phyloP scores from a whole-genome alignment of 2,113 vertebrate species.

The Sinocyclocheilus rhinocerous region DNA sequence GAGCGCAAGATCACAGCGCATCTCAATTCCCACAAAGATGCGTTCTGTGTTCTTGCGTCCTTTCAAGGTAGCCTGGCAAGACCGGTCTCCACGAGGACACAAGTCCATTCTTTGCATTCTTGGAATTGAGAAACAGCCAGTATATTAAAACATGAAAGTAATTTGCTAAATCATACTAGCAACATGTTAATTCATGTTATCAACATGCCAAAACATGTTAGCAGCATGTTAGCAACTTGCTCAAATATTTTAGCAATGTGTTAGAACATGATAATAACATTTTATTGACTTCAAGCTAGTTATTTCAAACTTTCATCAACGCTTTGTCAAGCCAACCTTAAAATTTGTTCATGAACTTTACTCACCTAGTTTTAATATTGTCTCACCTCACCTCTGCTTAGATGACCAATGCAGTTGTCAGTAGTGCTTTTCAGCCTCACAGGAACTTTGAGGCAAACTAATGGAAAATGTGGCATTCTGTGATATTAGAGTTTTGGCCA shows the following conservation, averaged over 20 bases:
- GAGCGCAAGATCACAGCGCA: no score
- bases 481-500: neutral
- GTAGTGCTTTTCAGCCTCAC: neutral
- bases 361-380: neutral
- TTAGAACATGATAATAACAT: no score
- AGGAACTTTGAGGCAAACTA: neutral
- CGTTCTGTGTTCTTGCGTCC: no score
- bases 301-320: neutral
- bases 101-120: no score
- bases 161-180: neutral
- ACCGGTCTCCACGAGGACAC: no score
- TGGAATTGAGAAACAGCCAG: no score
- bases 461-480: constrained; percentile 8
- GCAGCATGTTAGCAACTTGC: no score
- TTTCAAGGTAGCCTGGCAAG: no score
- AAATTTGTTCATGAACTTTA: neutral
- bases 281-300: neutral
- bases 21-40: no score
- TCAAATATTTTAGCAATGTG: neutral
- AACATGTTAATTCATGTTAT: no score
- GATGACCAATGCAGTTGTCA: constrained; percentile 3
- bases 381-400: neutral
- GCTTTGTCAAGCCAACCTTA: neutral
- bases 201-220: no score
- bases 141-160: neutral